These are phyloP conservation scores for Sarcophaga subvicina DNA, from an alignment of 2,888 invertebrate genomes.

Conservation along the genomic window DNA sequence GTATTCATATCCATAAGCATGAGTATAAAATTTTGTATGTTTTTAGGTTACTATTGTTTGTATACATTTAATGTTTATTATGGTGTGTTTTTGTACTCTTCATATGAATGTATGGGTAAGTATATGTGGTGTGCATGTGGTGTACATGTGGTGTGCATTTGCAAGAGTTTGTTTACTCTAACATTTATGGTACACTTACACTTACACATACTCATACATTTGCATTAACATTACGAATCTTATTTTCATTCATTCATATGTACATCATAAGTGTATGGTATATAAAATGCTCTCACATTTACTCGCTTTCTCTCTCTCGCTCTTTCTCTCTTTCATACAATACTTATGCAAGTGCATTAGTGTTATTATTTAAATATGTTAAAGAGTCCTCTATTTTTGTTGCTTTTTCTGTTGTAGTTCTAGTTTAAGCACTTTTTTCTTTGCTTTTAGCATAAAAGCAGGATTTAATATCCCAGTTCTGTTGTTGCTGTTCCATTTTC, in stretches of 20 bases:
- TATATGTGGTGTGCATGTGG: background rate
- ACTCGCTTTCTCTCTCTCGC: background rate
- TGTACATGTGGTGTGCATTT: background rate
- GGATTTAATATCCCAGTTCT: constrained; percentile 21
- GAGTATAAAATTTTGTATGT: background rate
- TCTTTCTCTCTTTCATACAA: too few species aligned
- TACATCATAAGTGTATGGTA: background rate
- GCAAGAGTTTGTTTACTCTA: background rate
- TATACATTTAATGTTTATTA: background rate
- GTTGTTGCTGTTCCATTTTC: background rate
- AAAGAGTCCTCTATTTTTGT: background rate
- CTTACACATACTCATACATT: background rate
- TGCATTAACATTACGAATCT: background rate
- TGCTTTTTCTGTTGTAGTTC: background rate
- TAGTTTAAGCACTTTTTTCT: constrained; percentile 2
- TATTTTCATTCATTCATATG: background rate
- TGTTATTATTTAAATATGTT: constrained; percentile 28
- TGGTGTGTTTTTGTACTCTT: background rate
- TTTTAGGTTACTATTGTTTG: constrained; percentile 38
- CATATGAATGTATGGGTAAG: background rate
- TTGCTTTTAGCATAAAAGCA: constrained; percentile 3
- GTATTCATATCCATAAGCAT: background rate
- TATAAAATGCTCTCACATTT: background rate
- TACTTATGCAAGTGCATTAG: constrained; percentile 16
- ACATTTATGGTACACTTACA: background rate